phyloP scores from a whole-genome alignment of 2,888 invertebrate genomes.

The Enchytraeus crypticus region DNA sequence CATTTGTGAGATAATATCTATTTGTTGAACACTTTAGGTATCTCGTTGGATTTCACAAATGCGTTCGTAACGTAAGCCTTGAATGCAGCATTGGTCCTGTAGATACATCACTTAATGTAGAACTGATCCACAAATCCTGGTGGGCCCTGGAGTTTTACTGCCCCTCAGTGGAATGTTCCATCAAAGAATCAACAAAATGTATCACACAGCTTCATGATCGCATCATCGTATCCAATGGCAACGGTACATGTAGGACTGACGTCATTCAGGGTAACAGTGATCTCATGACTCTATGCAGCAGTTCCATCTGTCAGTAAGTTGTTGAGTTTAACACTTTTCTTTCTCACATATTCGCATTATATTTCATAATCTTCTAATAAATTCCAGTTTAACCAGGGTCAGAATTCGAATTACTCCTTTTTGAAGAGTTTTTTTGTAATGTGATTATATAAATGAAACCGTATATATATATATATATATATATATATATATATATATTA shows the following conservation, averaged over 20 bases:
- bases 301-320: background rate
- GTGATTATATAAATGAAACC: too few relatives aligned
- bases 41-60: background rate
- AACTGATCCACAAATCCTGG: background rate
- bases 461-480: too few relatives aligned
- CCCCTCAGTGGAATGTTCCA: background rate
- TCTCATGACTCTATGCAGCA: background rate
- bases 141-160: conserved; percentile 1
- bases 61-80: background rate
- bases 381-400: too few relatives aligned
- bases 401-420: too few relatives aligned
- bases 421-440: too few relatives aligned
- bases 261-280: background rate
- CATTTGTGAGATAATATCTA: too few relatives aligned
- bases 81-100: background rate
- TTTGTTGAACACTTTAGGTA: too few relatives aligned
- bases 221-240: background rate
- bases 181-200: background rate
- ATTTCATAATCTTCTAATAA: too few relatives aligned
- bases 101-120: background rate
- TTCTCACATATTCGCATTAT: too few relatives aligned
- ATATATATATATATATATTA: too few relatives aligned
- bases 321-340: too few relatives aligned
- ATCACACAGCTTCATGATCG: background rate
- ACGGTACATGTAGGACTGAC: background rate